A percentile compares a stretch with the other conserved stretches of the same genome.
phyloP scores from a whole-genome alignment of 1,140 invertebrate species.

The Thaumetopoea pityocampa region DNA sequence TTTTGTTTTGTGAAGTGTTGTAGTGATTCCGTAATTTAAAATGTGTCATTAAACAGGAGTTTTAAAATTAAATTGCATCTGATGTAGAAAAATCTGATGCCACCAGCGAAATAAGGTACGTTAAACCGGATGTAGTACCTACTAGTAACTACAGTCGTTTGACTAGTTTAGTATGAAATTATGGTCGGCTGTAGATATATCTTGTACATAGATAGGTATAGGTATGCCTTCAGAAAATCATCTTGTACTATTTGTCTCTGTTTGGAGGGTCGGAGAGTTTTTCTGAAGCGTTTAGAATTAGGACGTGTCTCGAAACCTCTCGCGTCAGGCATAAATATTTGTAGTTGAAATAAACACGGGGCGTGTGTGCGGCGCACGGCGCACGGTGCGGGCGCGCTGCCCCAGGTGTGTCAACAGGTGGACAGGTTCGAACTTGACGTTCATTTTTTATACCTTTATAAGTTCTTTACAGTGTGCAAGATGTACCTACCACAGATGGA shows the following conservation, averaged over 20 bases:
- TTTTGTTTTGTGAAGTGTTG: slow-evolving; percentile 57
- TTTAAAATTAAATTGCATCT: slow-evolving; percentile 40
- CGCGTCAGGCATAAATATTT: slow-evolving; percentile 54
- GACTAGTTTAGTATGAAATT: slow-evolving; percentile 51
- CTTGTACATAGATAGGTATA: too few species aligned
- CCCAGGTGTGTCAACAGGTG: slow-evolving; percentile 66
- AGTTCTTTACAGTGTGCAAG: neutral
- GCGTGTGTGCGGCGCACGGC: slow-evolving; percentile 23
- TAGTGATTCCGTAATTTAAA: slow-evolving; percentile 45
- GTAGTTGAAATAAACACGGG: slow-evolving; percentile 35
- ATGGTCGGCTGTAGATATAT: slow-evolving; percentile 2
- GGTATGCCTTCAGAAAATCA: slow-evolving; percentile 17
- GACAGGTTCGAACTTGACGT: slow-evolving; percentile 12
- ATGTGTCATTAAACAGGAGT: slow-evolving; percentile 22
- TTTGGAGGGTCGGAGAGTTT: slow-evolving; percentile 11
- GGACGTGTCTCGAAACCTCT: slow-evolving; percentile 24
- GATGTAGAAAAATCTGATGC: slow-evolving; percentile 48
- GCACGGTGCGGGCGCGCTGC: slow-evolving; percentile 27
- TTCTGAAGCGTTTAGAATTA: slow-evolving; percentile 25
- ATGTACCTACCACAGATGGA: slow-evolving; percentile 8
- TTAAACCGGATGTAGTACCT: slow-evolving; percentile 60
- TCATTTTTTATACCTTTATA: slow-evolving; percentile 10
- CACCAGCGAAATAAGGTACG: slow-evolving; percentile 64
- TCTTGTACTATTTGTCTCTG: slow-evolving; percentile 18
- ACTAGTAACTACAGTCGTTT: slow-evolving; percentile 38